These are phyloP conservation scores for Calameuta pallipes DNA, from an alignment of 2,888 invertebrate species.

Conservation along the genomic window DNA sequence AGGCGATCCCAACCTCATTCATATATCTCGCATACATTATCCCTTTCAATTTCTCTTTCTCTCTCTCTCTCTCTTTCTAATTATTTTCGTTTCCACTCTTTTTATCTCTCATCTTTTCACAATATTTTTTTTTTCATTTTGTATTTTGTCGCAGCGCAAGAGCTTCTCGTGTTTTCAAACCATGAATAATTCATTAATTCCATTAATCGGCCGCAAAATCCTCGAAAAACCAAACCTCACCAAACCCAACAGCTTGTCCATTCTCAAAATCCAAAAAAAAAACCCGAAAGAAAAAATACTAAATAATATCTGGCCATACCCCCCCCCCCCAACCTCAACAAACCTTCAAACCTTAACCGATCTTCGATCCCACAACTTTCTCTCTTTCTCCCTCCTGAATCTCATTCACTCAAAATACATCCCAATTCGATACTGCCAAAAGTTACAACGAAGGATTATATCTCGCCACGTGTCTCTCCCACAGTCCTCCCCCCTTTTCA, in stretches of 20 bases:
- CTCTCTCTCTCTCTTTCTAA: conserved; percentile 17
- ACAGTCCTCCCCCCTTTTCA: not conserved
- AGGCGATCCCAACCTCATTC: not conserved
- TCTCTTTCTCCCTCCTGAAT: no score
- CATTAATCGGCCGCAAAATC: not conserved
- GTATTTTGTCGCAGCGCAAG: not conserved
- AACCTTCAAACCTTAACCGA: no score
- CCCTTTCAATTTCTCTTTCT: conserved; percentile 9
- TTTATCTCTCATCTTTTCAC: conserved; percentile 4
- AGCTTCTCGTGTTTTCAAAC: not conserved
- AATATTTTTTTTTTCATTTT: conserved; percentile 13
- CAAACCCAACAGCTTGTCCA: not conserved
- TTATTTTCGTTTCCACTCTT: not conserved
- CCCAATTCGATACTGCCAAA: not conserved
- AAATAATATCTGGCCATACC: not conserved
- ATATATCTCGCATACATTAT: not conserved
- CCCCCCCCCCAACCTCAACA: no score
- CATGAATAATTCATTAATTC: not conserved
- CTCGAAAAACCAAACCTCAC: not conserved
- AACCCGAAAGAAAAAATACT: not conserved
- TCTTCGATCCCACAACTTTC: no score
- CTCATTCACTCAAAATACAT: no score
- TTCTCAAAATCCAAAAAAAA: not conserved
- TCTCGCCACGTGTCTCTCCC: not conserved
- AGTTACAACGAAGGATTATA: not conserved